Percentiles rank a stretch among this genome's conserved stretches.
These are phyloP conservation scores for Sebastes iracundus DNA, from an alignment of 2,797 vertebrate genomes.

Conservation along the genomic window DNA sequence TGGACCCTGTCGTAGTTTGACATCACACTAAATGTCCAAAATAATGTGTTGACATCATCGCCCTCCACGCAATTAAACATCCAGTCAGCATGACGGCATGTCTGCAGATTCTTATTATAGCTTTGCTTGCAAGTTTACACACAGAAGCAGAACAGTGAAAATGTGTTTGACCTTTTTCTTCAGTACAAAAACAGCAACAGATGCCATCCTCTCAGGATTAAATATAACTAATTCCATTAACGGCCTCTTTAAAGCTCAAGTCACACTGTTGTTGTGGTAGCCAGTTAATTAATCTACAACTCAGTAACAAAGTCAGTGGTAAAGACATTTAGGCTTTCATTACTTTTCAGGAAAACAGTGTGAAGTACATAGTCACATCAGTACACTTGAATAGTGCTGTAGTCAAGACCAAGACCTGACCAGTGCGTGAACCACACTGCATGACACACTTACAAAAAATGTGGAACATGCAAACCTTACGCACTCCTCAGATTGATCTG, in stretches of 20 bases:
- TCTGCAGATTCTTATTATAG: not conserved
- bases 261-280: not conserved
- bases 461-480: no score
- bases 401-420: no score
- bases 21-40: not conserved
- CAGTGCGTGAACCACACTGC: no score
- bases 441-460: no score
- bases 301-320: not conserved
- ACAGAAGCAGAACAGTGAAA: not conserved
- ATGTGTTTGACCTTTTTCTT: conserved; percentile 15
- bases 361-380: not conserved
- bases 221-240: conserved; percentile 14
- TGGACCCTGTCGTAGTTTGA: not conserved
- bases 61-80: not conserved
- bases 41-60: not conserved
- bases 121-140: not conserved
- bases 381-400: not conserved
- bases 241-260: not conserved
- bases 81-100: not conserved
- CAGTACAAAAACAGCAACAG: conserved; percentile 5
- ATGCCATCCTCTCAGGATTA: conserved; percentile 6
- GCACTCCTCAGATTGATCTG: no score
- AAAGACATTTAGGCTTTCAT: not conserved
- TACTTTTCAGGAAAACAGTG: not conserved
- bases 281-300: not conserved